phyloP scores from a whole-genome alignment of 92 coral and sea anemone species.

The Anthopleura xanthogrammica region DNA sequence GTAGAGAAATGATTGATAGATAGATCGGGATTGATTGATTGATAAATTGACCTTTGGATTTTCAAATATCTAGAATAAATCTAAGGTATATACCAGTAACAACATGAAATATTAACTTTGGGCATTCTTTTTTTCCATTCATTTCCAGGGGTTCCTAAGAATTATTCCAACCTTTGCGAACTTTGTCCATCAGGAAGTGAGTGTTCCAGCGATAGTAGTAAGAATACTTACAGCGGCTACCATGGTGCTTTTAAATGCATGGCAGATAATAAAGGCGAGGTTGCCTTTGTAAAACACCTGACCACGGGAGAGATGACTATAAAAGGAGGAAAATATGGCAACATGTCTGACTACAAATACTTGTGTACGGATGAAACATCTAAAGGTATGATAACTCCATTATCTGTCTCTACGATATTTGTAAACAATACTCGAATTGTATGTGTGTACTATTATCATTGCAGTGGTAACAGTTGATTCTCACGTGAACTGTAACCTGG shows the following conservation, averaged over 20 bases:
- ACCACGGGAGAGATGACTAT: slow-evolving; percentile 47
- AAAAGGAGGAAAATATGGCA: slow-evolving; percentile 29
- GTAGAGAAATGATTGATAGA: too few relatives aligned
- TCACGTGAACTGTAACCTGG: slow-evolving; percentile 39
- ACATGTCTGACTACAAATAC: slow-evolving; percentile 46
- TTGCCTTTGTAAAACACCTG: slow-evolving; percentile 73
- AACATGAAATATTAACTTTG: neutral
- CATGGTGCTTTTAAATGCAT: slow-evolving; percentile 83
- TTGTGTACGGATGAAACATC: slow-evolving; percentile 51
- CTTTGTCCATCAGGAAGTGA: slow-evolving; percentile 35
- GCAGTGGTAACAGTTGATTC: slow-evolving; percentile 17
- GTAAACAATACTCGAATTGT: neutral
- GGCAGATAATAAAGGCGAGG: slow-evolving; percentile 64
- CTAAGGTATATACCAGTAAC: too few relatives aligned
- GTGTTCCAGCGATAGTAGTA: neutral
- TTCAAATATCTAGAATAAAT: too few relatives aligned
- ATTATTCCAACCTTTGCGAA: slow-evolving; percentile 40
- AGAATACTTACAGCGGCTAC: slow-evolving; percentile 43
- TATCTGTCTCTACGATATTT: neutral
- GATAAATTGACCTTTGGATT: too few relatives aligned
- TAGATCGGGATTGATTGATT: too few relatives aligned
- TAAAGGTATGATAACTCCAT: slow-evolving; percentile 39
- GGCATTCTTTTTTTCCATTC: neutral
- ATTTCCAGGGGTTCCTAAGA: slow-evolving; percentile 16
- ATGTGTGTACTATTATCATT: neutral